A percentile compares a stretch with the other conserved stretches of the same genome.
Evolutionary conservation across 1,140 invertebrate genomes (phyloP).

Genomic region (Lordiphosa collinella): DNA sequence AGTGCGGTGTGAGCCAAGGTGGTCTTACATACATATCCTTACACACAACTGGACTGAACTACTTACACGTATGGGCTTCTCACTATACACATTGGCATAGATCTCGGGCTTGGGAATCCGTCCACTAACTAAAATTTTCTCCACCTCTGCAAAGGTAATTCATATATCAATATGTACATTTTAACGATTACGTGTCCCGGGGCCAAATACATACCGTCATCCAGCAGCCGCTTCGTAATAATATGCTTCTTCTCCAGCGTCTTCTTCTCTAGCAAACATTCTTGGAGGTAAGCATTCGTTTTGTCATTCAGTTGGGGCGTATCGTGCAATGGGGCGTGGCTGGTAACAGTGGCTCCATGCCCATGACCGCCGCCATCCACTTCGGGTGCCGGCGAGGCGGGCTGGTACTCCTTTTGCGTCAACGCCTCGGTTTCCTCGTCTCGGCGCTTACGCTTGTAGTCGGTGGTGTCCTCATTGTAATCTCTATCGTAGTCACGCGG

Average conservation of each 20-base stretch:
- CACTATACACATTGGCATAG: slow-evolving; percentile 91
- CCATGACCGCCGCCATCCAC: slow-evolving; percentile 56
- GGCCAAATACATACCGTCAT: slow-evolving; percentile 51
- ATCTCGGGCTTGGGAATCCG: slow-evolving; percentile 83
- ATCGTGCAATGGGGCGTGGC: slow-evolving; percentile 59
- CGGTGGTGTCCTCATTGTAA: slow-evolving; percentile 72
- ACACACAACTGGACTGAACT: no score
- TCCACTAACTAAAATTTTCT: slow-evolving; percentile 83
- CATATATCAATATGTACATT: slow-evolving; percentile 26
- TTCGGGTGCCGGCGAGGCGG: slow-evolving; percentile 51
- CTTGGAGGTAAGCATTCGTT: slow-evolving; percentile 70
- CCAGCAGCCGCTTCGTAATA: slow-evolving; percentile 69
- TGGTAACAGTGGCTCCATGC: slow-evolving; percentile 31
- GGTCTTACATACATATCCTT: no score
- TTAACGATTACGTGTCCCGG: slow-evolving; percentile 4
- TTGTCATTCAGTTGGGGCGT: slow-evolving; percentile 73
- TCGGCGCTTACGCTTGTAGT: slow-evolving; percentile 73
- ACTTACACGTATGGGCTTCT: slow-evolving; percentile 87
- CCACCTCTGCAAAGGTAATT: slow-evolving; percentile 82
- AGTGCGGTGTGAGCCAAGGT: no score
- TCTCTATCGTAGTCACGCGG: slow-evolving; percentile 75
- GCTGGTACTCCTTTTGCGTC: slow-evolving; percentile 1
- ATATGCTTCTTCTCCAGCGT: slow-evolving; percentile 70
- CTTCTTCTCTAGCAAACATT: slow-evolving; percentile 71
- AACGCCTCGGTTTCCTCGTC: slow-evolving; percentile 57